A percentile compares a stretch with the other conserved stretches of the same genome.
These are phyloP conservation scores for Boloria selene DNA, from an alignment of 2,888 invertebrate species.

Conservation along the genomic window DNA sequence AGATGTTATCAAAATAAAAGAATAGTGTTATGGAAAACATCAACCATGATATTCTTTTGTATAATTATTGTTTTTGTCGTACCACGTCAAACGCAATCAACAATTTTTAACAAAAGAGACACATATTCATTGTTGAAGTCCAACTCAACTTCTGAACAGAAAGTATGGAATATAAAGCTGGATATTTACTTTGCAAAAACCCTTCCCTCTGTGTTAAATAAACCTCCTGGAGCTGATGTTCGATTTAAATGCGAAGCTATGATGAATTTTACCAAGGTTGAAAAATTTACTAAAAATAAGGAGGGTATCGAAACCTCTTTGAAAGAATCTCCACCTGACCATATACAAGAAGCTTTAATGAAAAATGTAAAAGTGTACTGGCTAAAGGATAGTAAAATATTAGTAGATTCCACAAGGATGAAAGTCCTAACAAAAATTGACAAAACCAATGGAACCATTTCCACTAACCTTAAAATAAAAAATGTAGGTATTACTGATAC, in stretches of 20 bases:
- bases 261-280: slow-evolving; percentile 72
- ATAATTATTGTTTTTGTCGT: slow-evolving; percentile 69
- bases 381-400: slow-evolving; percentile 63
- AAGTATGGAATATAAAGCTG: slow-evolving; percentile 73
- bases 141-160: slow-evolving; percentile 65
- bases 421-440: slow-evolving; percentile 68
- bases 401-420: slow-evolving; percentile 55
- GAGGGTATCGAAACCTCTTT: slow-evolving; percentile 64
- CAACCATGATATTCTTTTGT: slow-evolving; percentile 72
- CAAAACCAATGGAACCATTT: slow-evolving; percentile 67
- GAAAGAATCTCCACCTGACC: slow-evolving; percentile 67
- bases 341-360: slow-evolving; percentile 68
- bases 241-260: slow-evolving; percentile 73
- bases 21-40: slow-evolving; percentile 67
- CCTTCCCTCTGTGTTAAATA: slow-evolving; percentile 58
- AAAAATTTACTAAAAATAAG: slow-evolving; percentile 67
- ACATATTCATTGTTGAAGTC: slow-evolving; percentile 54
- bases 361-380: slow-evolving; percentile 73
- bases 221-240: slow-evolving; percentile 58
- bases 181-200: slow-evolving; percentile 73
- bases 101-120: slow-evolving; percentile 57
- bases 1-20: slow-evolving; percentile 17
- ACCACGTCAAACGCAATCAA: slow-evolving; percentile 58
- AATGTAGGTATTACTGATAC: slow-evolving; percentile 57
- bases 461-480: slow-evolving; percentile 64